phyloP scores from a whole-genome alignment of 1,140 invertebrate genomes.

The Halictus rubicundus region DNA sequence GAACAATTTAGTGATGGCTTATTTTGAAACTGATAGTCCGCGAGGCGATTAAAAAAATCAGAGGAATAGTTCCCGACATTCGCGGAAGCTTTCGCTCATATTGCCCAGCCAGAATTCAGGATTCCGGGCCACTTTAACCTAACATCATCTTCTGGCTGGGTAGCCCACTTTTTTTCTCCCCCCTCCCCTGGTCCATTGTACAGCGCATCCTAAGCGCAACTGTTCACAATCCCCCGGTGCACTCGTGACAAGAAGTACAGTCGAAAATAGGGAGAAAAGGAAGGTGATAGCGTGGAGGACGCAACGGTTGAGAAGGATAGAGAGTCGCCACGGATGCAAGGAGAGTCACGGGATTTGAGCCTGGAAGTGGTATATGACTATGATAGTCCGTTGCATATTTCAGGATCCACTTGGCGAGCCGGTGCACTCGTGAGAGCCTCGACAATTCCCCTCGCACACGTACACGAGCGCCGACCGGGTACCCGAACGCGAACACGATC shows the following conservation, averaged over 20 bases:
- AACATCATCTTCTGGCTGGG: conserved; percentile 45
- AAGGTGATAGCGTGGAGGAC: neutral
- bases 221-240: conserved; percentile 35
- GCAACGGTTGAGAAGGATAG: neutral
- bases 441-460: neutral
- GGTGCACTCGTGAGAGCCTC: conserved; percentile 32
- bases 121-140: conserved; percentile 42
- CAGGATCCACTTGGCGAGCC: conserved; percentile 53
- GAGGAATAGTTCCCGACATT: neutral
- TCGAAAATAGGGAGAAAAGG: conserved; percentile 18
- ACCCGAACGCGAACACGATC: neutral
- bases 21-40: neutral
- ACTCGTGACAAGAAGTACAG: conserved; percentile 15
- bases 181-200: too few species aligned
- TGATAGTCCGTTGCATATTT: conserved; percentile 68
- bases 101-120: conserved; percentile 40
- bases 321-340: conserved; percentile 6
- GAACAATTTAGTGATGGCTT: too few species aligned
- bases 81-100: conserved; percentile 29
- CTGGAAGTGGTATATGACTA: conserved; percentile 57
- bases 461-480: neutral
- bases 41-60: neutral
- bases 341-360: conserved; percentile 58
- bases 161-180: conserved; percentile 38
- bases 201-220: conserved; percentile 27